Evolutionary conservation across 2,113 vertebrate genomes (phyloP), one percentile per base, ranked within the genome.

Genomic region (Rallus limicola): DNA sequence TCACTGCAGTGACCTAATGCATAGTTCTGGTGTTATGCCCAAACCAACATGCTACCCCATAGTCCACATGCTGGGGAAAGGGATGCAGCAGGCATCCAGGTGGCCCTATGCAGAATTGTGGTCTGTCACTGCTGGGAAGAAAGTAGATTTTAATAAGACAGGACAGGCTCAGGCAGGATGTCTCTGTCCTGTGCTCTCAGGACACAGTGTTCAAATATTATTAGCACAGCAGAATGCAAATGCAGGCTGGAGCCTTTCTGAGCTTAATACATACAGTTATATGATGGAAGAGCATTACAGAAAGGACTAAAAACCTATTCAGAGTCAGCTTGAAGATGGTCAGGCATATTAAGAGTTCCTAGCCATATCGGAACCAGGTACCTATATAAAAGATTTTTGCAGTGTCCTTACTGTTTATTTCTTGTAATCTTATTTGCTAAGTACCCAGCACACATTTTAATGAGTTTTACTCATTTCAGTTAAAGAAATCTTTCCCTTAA

Each of bases 141-240:
- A 93, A 42, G 62, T 52, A 70, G 62, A 85, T 64, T 90, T 89
- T 95, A 91, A 82, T 63, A 58, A 70, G 65, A 68, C n/a, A 82
- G 19, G 65, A 78, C 69, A 90, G 78, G 34, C 24, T 71, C 6
- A 0, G 85, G 62, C 62, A 85, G 52, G n/a, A 79, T 79, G 53
- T 75, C 64, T 94, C 78, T 84, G 78, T 74, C 79, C 77, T 71
- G 36, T 79, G 65, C 63, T 92, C 42, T 85, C 92, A 82, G 78
- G 29, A 91, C 95, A 90, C 48, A 71, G 24, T 82, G 85, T 93
- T 92, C 90, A 75, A n/a, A 82, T 52, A 53, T 74, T 94, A 90
- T 90, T 86, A 96, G 63, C 78, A 85, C 34, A 90, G 87, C 58
- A 33, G 55, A 5, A 11, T 52, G 42, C 62, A 79, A 74, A 78